Percentiles rank a stretch among this genome's conserved stretches.
These are phyloP conservation scores for Rhinoptilus africanus DNA, from an alignment of 2,113 vertebrate species.

Conservation along the genomic window DNA sequence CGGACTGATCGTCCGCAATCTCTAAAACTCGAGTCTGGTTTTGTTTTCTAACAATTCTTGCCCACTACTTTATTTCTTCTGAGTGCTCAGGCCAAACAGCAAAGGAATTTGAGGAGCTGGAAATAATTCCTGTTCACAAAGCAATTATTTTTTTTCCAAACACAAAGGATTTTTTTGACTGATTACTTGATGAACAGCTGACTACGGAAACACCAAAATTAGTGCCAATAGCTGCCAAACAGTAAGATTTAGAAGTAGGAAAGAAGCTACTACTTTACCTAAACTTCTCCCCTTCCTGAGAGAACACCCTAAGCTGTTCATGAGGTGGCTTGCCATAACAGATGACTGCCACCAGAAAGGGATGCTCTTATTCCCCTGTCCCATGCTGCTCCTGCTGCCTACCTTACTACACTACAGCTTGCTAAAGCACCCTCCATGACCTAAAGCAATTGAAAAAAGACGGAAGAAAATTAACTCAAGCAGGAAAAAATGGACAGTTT, in stretches of 20 bases:
- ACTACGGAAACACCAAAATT: background rate
- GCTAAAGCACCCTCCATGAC: background rate
- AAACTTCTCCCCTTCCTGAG: background rate
- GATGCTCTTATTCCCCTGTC: background rate
- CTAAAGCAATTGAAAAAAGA: background rate
- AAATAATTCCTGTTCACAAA: background rate
- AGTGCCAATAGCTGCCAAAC: background rate
- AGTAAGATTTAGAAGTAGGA: background rate
- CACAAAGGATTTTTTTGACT: background rate
- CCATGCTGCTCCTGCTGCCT: background rate
- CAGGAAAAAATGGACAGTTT: background rate
- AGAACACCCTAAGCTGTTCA: background rate
- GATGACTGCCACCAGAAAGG: background rate
- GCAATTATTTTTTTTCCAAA: rapidly evolving
- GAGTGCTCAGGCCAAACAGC: background rate
- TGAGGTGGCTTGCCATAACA: background rate
- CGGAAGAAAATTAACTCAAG: background rate
- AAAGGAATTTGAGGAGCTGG: background rate
- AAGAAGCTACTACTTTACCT: background rate
- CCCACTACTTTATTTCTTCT: background rate
- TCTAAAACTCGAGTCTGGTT: background rate
- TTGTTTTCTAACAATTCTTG: background rate
- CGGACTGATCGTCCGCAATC: background rate
- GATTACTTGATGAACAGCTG: background rate
- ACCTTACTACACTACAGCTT: background rate